A percentile compares a stretch with the other conserved stretches of the same genome.
phyloP scores from a whole-genome alignment of 2,888 invertebrate genomes.

The Xylota segnis region DNA sequence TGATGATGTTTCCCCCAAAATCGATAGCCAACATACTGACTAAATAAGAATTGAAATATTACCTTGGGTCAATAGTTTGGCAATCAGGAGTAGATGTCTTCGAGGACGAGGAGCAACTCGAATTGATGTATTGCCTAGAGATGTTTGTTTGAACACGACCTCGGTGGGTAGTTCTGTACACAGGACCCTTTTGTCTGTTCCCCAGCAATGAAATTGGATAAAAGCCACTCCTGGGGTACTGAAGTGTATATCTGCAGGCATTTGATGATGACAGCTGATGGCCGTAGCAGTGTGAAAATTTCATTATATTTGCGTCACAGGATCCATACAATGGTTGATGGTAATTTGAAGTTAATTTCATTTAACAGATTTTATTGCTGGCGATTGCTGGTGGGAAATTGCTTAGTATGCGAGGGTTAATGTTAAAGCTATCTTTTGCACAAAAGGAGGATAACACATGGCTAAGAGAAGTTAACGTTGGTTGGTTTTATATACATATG shows the following conservation, averaged over 20 bases:
- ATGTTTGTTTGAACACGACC: conserved; percentile 13
- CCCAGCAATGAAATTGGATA: conserved; percentile 7
- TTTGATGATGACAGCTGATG: not conserved
- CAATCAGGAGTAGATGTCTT: conserved; percentile 27
- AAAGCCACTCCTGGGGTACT: not conserved
- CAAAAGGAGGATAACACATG: no score
- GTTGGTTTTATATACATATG: no score
- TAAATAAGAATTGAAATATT: conserved; percentile 1
- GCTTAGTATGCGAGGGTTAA: not conserved
- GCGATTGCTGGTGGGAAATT: not conserved
- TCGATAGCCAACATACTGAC: not conserved
- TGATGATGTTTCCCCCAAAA: not conserved
- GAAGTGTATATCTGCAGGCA: not conserved
- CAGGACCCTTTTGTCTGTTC: not conserved
- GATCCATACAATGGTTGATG: not conserved
- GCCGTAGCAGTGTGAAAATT: not conserved
- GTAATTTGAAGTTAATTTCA: conserved; percentile 3
- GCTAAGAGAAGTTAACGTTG: no score
- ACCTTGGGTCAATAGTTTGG: conserved; percentile 31
- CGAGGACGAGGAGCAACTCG: conserved; percentile 11
- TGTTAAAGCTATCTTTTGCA: no score
- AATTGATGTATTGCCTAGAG: conserved; percentile 27
- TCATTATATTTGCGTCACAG: not conserved
- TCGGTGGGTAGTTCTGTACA: not conserved
- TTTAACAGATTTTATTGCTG: conserved; percentile 7